Base-by-base conservation (phyloP, 2,113 vertebrate genomes). In the Sitta europaea region DNA sequence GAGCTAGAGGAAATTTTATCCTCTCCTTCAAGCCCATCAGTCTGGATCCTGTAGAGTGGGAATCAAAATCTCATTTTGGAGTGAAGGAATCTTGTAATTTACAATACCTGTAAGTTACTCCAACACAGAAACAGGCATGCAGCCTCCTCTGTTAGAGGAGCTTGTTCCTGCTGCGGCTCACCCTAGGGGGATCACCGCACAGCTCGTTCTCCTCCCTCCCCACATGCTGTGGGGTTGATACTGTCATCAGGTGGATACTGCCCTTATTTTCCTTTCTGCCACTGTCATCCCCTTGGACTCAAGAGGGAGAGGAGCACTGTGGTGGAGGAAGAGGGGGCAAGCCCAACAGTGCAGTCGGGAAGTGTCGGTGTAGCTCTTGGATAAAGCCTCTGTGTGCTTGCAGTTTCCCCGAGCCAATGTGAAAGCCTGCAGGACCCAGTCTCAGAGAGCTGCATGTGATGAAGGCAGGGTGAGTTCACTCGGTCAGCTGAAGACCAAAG, bases 1-100 rank as follows among this genome's bases (percentile, higher is more conserved):
- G 88, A 86, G 33, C 50, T 67, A 51, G 29, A 79, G 84, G 86
- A 92, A 95, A 90, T 66, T 76, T 95, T 86, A 90, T 88, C 67
- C 43, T 78, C 33, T 74, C 40, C 68, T 74, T 59, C 50, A 86
- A 87, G 59, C 28, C 47, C 55, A 84, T 38, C 58, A 33, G 67
- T 80, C 54, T 86, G 86, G 16, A 57, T 65, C 45, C 38, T 58
- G n/a, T 51, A 84, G n/a, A 35, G 5, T 12, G 71, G 40, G 70
- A 96, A 70, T 63, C 33, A 94, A 96, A 42, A 6, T 33, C 61
- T 72, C 48, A 42, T 74, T 90, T 92, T 28, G 43, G 53, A 33
- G 31, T 21, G 29, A 61, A 63, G 68, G 33, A 29, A 47, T 70
- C 67, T 77, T 86, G 36, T 38, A 11, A 25, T 73, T 77, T 76